A percentile compares a stretch with the other conserved stretches of the same genome.
Evolutionary conservation across 37 sponge, comb jelly and placozoan species (phyloP).

Genomic region (Hexactinellida sp.): DNA sequence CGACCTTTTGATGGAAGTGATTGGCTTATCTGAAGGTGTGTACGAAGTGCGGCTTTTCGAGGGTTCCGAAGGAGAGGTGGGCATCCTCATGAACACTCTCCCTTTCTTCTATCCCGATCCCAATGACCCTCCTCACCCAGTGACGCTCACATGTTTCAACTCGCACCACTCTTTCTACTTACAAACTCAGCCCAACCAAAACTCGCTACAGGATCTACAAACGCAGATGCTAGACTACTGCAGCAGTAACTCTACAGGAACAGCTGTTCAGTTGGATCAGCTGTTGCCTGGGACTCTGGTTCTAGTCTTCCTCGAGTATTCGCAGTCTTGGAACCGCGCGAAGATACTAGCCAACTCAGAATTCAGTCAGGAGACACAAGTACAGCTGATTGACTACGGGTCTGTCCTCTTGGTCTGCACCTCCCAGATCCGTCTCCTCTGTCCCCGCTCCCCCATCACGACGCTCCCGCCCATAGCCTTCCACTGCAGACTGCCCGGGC

Average conservation of each 20-base stretch:
- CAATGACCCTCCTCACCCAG: background rate
- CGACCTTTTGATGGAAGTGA: background rate
- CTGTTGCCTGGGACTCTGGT: background rate
- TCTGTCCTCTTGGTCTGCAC: background rate
- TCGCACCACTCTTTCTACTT: background rate
- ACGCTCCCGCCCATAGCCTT: background rate
- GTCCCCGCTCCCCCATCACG: background rate
- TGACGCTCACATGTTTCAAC: background rate
- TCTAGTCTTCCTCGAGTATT: background rate
- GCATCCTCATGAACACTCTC: background rate
- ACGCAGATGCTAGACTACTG: background rate
- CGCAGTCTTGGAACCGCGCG: background rate
- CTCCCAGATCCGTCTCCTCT: background rate
- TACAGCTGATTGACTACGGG: background rate
- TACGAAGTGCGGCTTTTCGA: background rate
- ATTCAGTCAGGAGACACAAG: background rate
- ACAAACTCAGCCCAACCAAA: background rate
- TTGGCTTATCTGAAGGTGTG: background rate
- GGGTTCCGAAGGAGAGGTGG: background rate
- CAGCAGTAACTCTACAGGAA: background rate
- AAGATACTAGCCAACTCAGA: background rate
- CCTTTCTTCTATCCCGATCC: conserved; percentile 10
- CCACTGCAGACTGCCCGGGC: background rate
- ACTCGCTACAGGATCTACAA: background rate
- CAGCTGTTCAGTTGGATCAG: background rate